Base-by-base conservation (phyloP, 2,888 invertebrate genomes). In the Epinotia brunnichana region DNA sequence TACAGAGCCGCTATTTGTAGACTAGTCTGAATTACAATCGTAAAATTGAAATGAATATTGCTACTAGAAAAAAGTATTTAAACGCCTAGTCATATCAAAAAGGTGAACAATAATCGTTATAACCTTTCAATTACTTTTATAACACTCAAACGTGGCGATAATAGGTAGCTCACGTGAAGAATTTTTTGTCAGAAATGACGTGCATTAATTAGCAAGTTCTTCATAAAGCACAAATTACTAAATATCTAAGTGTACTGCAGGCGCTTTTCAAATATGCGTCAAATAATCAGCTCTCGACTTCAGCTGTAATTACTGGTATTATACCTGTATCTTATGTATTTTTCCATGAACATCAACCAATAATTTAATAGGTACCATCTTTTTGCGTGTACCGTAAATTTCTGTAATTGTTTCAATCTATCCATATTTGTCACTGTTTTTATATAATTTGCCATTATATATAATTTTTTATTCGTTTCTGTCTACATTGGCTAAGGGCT, bases 51-150 rank as follows among this genome's bases (percentile, higher is more conserved):
- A 17, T 41, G n/a, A 1, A 29, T 19, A 7, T 56, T 29, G 0
- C 9, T 41, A 56, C 19, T 54, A n/a, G 35, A 39, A 66, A 56
- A 39, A 66, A 41, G 41, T 66, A 19, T 35, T 35, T 35, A 35
- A 9, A 35, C 21, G 41, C 41, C 21, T 2, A n/a, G 24, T 17
- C 35, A 35, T 35, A 35, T 35, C 35, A 35, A 35, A 66, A 66
- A 66, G 64, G 66, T 66, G 15, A 56, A 24, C 54, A 39, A 56
- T 66, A 66, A 66, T 66, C 54, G 54, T n/a, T 56, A 21, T 66
- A 56, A 66, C 66, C 66, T 66, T 66, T 66, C 54, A 54, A 66
- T 66, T 66, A 56, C 39, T 21, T 66, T 54, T 56, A 21, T 21
- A 66, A 54, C 66, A 39, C 39, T 66, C 66, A 11, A 41, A 66